Evolutionary conservation across 2,797 vertebrate genomes (phyloP).

Genomic region (Cygnus olor): DNA sequence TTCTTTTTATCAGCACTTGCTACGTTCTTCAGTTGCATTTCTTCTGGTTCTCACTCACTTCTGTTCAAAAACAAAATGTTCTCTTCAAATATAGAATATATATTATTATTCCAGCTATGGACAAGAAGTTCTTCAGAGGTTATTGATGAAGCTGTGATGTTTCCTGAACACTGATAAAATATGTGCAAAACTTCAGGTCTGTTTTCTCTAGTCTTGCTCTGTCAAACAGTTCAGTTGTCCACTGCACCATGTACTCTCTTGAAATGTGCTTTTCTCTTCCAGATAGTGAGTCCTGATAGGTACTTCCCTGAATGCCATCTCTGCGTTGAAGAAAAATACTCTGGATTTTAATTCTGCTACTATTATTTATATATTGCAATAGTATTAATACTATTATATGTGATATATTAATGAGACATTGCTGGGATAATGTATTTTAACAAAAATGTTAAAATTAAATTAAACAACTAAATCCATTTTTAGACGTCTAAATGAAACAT

Average conservation of each 20-base stretch:
- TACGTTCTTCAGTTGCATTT: accelerated
- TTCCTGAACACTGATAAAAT: neutral
- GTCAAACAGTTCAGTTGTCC: neutral
- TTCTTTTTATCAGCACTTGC: neutral
- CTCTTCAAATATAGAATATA: neutral
- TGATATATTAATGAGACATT: neutral
- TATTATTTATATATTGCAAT: neutral
- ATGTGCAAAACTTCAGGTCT: neutral
- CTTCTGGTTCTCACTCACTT: neutral
- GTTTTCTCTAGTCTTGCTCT: neutral
- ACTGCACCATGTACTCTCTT: neutral
- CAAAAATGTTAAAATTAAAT: neutral
- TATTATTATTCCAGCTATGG: neutral
- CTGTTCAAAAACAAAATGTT: neutral
- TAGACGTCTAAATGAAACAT: neutral
- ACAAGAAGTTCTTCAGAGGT: neutral
- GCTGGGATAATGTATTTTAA: neutral
- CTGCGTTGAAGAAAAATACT: neutral
- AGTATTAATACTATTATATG: neutral
- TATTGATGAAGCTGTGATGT: neutral
- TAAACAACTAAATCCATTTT: neutral
- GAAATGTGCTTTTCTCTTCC: neutral
- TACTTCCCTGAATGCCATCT: neutral
- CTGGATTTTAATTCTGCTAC: neutral
- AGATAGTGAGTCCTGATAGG: accelerated